Percentiles rank a stretch among this genome's conserved stretches.
Evolutionary conservation across 2,888 invertebrate genomes (phyloP).

Genomic region (Adelphocoris suturalis): DNA sequence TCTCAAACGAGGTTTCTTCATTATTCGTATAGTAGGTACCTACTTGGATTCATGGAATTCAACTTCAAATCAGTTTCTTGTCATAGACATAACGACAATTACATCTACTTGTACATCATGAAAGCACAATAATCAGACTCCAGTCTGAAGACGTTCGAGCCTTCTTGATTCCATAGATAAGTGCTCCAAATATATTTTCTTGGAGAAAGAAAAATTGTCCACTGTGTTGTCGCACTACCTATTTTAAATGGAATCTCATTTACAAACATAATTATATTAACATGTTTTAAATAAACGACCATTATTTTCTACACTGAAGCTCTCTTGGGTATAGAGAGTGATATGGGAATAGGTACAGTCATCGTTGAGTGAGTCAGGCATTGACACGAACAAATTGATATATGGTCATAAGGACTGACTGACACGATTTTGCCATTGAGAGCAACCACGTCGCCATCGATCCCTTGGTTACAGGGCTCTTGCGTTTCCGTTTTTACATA

Average conservation of each 20-base stretch:
- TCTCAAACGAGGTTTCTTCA: not conserved
- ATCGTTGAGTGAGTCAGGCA: constrained; percentile 76
- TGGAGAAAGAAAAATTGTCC: not conserved
- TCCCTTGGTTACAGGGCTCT: constrained; percentile 94
- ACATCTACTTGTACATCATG: constrained; percentile 8
- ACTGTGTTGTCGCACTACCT: not conserved
- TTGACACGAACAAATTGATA: constrained; percentile 79
- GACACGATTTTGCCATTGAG: constrained; percentile 93
- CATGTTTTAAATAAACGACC: not conserved
- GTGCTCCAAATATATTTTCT: not conserved
- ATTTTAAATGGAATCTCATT: not conserved
- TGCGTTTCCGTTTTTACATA: no score
- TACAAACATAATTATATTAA: not conserved
- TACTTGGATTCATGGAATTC: constrained; percentile 2
- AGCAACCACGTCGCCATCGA: constrained; percentile 98
- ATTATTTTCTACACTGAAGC: constrained; percentile 59
- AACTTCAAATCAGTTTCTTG: not conserved
- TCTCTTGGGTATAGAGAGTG: constrained; percentile 66
- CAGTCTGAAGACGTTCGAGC: constrained; percentile 10
- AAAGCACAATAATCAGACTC: not conserved
- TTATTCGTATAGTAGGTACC: not conserved
- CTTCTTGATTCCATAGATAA: not conserved
- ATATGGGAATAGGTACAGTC: constrained; percentile 58
- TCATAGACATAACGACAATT: constrained; percentile 7
- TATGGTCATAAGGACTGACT: constrained; percentile 80